phyloP scores from a whole-genome alignment of 2,113 vertebrate species.

The Aramus guarauna region DNA sequence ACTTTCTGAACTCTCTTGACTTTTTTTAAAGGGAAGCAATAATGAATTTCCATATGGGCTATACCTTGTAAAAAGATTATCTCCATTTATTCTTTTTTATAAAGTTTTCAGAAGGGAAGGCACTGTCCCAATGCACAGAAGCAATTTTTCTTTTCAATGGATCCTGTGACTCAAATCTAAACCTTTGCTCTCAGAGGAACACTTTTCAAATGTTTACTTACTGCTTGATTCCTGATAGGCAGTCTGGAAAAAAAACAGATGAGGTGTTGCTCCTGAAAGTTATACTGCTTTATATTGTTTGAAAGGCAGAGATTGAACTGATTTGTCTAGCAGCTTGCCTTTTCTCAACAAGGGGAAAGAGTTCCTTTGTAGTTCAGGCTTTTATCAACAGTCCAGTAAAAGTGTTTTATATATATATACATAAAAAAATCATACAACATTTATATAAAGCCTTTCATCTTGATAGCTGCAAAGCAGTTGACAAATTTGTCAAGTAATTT shows the following conservation, averaged over 20 bases:
- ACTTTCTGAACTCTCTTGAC: slow-evolving; percentile 14
- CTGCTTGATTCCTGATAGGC: slow-evolving; percentile 67
- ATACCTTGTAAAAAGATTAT: slow-evolving; percentile 76
- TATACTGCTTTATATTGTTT: slow-evolving; percentile 64
- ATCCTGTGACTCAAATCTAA: slow-evolving; percentile 70
- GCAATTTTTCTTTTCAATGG: slow-evolving; percentile 73
- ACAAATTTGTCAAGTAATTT: slow-evolving; percentile 42
- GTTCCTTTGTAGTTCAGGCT: slow-evolving; percentile 21
- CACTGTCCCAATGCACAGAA: slow-evolving; percentile 70
- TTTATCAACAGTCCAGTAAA: slow-evolving; percentile 43
- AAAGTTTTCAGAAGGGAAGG: slow-evolving; percentile 67
- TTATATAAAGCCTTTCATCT: slow-evolving; percentile 34
- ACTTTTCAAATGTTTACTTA: slow-evolving; percentile 75
- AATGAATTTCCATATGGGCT: slow-evolving; percentile 70
- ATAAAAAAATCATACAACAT: background rate
- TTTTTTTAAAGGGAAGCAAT: background rate
- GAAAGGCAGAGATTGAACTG: slow-evolving; percentile 62
- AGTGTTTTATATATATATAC: slow-evolving; percentile 3
- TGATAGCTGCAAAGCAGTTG: background rate
- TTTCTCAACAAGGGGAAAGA: slow-evolving; percentile 1
- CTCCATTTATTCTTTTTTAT: slow-evolving; percentile 56
- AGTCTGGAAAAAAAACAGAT: slow-evolving; percentile 51
- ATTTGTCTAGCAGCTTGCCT: slow-evolving; percentile 56
- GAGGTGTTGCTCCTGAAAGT: slow-evolving; percentile 63
- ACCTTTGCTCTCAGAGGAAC: slow-evolving; percentile 67